Conservation (phyloP, 1,140 invertebrate species). For the Caenorhabditis latens region DNA sequence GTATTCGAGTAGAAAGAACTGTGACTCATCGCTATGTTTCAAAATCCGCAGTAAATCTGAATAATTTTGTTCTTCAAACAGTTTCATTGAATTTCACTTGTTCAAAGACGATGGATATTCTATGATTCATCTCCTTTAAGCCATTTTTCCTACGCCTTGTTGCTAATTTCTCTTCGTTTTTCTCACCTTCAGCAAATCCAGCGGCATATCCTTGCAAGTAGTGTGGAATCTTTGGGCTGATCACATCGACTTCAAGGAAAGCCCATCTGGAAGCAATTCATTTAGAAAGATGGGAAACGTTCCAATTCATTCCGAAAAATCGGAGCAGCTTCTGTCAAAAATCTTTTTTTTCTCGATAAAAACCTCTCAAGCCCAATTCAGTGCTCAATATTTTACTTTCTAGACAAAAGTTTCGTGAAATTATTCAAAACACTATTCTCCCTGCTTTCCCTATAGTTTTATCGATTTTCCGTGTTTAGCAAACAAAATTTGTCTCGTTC, state of each 20-base stretch:
- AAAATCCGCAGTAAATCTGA: no score
- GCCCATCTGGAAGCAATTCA: slow-evolving; percentile 82
- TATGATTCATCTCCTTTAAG: no score
- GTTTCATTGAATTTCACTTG: no score
- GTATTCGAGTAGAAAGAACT: no score
- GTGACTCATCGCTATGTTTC: no score
- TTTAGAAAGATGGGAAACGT: no score
- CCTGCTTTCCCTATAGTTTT: background rate
- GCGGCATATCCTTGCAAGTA: slow-evolving; percentile 88
- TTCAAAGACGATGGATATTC: no score
- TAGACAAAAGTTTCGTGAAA: background rate
- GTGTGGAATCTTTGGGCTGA: slow-evolving; percentile 80
- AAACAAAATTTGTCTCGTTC: background rate
- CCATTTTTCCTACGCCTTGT: no score
- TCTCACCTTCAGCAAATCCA: slow-evolving; percentile 86
- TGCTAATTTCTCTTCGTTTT: background rate
- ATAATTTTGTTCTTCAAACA: no score
- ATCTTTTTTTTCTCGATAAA: background rate
- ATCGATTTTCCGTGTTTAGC: slow-evolving; percentile 7
- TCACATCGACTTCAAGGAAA: slow-evolving; percentile 85
- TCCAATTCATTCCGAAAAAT: no score
- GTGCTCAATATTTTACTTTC: background rate
- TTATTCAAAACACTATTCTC: background rate
- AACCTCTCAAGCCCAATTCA: background rate
- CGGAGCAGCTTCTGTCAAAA: no score